Evolutionary conservation across 2,113 vertebrate genomes (phyloP).

Genomic region (Phalacrocorax carbo): DNA sequence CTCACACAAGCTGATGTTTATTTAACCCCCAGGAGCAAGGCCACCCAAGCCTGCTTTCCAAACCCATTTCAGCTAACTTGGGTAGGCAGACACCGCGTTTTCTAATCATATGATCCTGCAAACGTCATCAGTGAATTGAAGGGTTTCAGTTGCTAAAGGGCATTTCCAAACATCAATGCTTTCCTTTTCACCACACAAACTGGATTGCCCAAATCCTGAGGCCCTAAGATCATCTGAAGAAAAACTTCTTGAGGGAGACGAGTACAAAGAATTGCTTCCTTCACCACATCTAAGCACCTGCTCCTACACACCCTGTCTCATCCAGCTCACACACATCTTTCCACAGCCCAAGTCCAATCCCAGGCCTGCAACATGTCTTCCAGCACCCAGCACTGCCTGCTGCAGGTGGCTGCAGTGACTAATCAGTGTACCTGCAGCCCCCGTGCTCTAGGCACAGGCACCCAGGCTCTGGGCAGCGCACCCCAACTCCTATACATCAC

Average conservation of each 20-base stretch:
- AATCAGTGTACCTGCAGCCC: fast-evolving
- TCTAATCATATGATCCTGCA: not conserved
- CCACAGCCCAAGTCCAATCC: not conserved
- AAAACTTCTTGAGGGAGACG: not conserved
- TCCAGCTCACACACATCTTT: not conserved
- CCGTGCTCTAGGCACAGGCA: fast-evolving
- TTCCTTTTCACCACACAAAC: not conserved
- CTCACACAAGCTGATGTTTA: fast-evolving
- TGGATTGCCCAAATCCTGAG: not conserved
- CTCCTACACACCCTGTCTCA: not conserved
- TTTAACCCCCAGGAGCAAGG: not conserved
- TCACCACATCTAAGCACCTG: not conserved
- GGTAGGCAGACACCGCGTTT: not conserved
- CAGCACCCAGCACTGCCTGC: not conserved
- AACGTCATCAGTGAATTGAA: not conserved
- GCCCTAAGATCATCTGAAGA: not conserved
- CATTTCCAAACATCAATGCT: not conserved
- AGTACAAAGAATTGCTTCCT: not conserved
- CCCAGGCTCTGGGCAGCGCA: no score
- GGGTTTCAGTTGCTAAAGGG: not conserved
- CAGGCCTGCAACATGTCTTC: not conserved
- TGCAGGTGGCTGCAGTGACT: not conserved
- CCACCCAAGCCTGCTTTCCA: not conserved
- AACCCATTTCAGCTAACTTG: not conserved
- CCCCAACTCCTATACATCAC: fast-evolving